phyloP scores from a whole-genome alignment of 2,888 invertebrate genomes.

The Scelioninae gen. 2 region DNA sequence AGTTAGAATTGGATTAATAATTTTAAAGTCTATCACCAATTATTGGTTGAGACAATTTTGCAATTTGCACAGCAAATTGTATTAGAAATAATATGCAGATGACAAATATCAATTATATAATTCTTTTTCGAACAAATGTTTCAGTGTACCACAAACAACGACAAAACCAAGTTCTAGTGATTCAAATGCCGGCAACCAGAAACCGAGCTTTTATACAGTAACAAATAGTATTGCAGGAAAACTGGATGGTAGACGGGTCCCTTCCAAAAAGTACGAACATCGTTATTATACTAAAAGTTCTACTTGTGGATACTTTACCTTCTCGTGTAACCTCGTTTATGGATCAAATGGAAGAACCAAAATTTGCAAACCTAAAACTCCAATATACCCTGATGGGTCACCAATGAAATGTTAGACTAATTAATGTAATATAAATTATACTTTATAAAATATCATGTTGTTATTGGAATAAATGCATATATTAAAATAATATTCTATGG shows the following conservation, averaged over 20 bases:
- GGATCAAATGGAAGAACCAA: slow-evolving; percentile 86
- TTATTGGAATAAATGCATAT: not conserved
- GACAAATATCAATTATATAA: not conserved
- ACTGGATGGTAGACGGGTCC: slow-evolving; percentile 78
- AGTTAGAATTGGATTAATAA: no score
- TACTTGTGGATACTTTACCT: slow-evolving; percentile 91
- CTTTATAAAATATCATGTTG: not conserved
- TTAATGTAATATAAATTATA: not conserved
- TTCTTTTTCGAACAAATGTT: slow-evolving; percentile 19
- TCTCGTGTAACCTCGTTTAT: slow-evolving; percentile 88
- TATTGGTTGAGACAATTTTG: no score
- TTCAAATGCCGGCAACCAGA: slow-evolving; percentile 40
- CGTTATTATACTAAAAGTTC: slow-evolving; percentile 91
- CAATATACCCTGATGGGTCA: slow-evolving; percentile 85
- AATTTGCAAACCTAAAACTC: slow-evolving; percentile 88
- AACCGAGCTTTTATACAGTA: slow-evolving; percentile 82
- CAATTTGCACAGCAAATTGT: no score
- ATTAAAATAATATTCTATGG: not conserved
- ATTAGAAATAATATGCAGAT: not conserved
- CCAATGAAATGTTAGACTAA: slow-evolving; percentile 78
- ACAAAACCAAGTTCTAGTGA: slow-evolving; percentile 14
- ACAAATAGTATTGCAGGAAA: slow-evolving; percentile 88
- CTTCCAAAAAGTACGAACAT: slow-evolving; percentile 77
- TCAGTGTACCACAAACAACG: slow-evolving; percentile 30
- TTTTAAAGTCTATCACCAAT: no score